Conservation (phyloP, 2,797 vertebrate species). For the Austrolebias charrua region DNA sequence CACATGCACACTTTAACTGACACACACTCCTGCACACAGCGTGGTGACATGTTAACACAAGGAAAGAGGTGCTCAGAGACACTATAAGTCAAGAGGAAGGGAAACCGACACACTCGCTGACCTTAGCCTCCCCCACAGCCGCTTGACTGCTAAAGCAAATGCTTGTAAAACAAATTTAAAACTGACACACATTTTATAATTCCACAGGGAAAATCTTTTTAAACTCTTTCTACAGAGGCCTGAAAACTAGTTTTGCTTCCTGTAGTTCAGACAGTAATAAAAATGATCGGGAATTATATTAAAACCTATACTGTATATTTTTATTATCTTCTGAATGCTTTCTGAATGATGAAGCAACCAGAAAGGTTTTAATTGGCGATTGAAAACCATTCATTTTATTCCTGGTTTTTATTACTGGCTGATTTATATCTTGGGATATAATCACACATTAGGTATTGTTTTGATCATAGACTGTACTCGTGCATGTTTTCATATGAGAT, state of each 20-base stretch:
- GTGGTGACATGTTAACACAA: constrained; percentile 27
- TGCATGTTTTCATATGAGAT: not conserved
- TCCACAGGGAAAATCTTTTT: constrained; percentile 30
- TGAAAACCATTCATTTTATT: not conserved
- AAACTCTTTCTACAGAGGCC: constrained; percentile 15
- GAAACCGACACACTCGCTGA: constrained; percentile 18
- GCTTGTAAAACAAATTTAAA: constrained; percentile 19
- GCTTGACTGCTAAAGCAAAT: constrained; percentile 16
- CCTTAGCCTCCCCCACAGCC: constrained; percentile 12
- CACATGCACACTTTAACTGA: constrained; percentile 12
- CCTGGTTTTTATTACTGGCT: not conserved
- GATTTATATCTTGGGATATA: not conserved
- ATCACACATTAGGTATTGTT: not conserved
- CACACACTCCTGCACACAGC: constrained; percentile 2
- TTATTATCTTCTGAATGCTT: not conserved
- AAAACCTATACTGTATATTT: too few relatives aligned
- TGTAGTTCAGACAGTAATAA: constrained; percentile 20
- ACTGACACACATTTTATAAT: constrained; percentile 56
- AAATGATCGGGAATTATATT: not conserved
- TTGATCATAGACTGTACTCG: not conserved
- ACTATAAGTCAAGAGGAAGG: constrained; percentile 2
- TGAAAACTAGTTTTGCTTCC: constrained; percentile 26
- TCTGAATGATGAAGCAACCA: too few relatives aligned
- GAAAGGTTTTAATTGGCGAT: not conserved
- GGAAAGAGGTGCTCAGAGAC: constrained; percentile 3